Evolutionary conservation across 2,797 vertebrate species (phyloP), one percentile per base, ranked within the genome.

Genomic region (Helostoma temminkii): DNA sequence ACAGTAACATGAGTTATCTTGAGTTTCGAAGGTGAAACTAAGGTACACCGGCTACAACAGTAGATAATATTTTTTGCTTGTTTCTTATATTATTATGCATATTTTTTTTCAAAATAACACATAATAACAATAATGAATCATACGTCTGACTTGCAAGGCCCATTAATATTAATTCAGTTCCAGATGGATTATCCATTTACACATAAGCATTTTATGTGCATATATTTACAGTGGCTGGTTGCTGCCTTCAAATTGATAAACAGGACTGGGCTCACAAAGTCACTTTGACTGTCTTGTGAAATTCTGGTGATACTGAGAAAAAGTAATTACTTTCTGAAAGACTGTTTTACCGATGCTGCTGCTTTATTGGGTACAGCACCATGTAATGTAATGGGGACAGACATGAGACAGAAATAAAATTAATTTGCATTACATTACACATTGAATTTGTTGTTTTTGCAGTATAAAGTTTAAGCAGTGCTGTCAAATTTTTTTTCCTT

Each of bases 341-440:
- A 70, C 80, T 66, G 61, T 72, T 66, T 69, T 55, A n/a, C n/a
- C n/a, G n/a, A 62, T 36, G 37, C 76, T 80, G 81, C 71, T 69
- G 55, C 62, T 82, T 81, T 78, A 74, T 15, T 60, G 76, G 45
- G 41, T 46, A 64, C 32, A 32, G 52, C 56, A 32, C 71, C 45
- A 67, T n/a, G n/a, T n/a, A 53, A 59, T 24, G 24, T 61, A 34
- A 80, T 48, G 25, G 2, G 58, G 32, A 58, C 32, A 30, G 54
- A 9, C n/a, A n/a, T n/a, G n/a, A n/a, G n/a, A n/a, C n/a, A n/a
- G n/a, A n/a, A n/a, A n/a, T n/a, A n/a, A n/a, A n/a, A n/a, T n/a
- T n/a, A n/a, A n/a, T n/a, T n/a, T n/a, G n/a, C n/a, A n/a, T n/a
- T n/a, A n/a, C n/a, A n/a, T n/a, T n/a, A n/a, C n/a, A n/a, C n/a